A percentile compares a stretch with the other conserved stretches of the same genome.
These are phyloP conservation scores for Acestrorhynchus altus DNA, from an alignment of 2,797 vertebrate species.

Conservation along the genomic window DNA sequence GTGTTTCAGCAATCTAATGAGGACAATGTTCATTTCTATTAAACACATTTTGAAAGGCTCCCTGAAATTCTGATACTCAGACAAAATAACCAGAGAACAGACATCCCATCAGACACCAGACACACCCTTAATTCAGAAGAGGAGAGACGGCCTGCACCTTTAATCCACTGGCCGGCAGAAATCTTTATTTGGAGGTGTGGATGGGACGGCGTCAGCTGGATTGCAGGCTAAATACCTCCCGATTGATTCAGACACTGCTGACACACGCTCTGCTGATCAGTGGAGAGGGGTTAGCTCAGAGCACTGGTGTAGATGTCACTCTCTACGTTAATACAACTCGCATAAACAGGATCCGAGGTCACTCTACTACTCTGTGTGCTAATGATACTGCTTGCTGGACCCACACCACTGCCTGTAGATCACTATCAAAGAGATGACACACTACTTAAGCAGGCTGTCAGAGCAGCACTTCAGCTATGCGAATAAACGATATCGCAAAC, in stretches of 20 bases:
- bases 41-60: too few relatives aligned
- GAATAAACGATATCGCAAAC: constrained; percentile 48
- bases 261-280: constrained; percentile 9
- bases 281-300: constrained; percentile 10
- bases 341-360: constrained; percentile 41
- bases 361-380: constrained; percentile 38
- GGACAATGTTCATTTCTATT: too few relatives aligned
- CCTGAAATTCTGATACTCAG: too few relatives aligned
- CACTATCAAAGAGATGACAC: constrained; percentile 46
- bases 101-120: not conserved
- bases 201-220: constrained; percentile 25
- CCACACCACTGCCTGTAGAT: constrained; percentile 32
- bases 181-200: constrained; percentile 53
- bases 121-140: constrained; percentile 5
- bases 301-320: not conserved
- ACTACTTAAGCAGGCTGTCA: constrained; percentile 37
- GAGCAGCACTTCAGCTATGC: constrained; percentile 32
- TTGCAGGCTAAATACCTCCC: constrained; percentile 30
- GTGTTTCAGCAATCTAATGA: too few relatives aligned
- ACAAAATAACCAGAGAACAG: too few relatives aligned
- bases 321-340: constrained; percentile 23
- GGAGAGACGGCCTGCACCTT: constrained; percentile 15
- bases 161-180: constrained; percentile 21
- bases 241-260: constrained; percentile 45
- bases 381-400: constrained; percentile 50